A percentile compares a stretch with the other conserved stretches of the same genome.
Conservation (phyloP, 2,113 vertebrate species). For the Macrotis lagotis region DNA sequence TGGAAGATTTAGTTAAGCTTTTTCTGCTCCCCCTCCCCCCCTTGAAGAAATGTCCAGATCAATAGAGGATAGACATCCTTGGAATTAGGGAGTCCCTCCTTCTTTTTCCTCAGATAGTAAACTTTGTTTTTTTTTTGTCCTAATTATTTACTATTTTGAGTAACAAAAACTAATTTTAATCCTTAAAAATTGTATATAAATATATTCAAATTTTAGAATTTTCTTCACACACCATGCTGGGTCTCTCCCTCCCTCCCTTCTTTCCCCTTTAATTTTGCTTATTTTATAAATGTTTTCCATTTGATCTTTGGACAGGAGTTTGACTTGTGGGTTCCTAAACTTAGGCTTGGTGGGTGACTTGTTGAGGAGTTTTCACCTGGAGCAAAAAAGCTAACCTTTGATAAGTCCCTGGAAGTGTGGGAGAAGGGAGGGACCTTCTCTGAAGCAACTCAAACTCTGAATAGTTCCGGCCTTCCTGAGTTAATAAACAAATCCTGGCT, state of each 20-base stretch:
- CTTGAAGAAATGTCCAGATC: not conserved
- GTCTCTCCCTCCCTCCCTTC: not conserved
- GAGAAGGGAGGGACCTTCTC: conserved; percentile 78
- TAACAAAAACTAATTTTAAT: conserved; percentile 33
- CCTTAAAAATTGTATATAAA: conserved; percentile 35
- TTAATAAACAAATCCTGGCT: conserved; percentile 86
- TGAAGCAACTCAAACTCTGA: conserved; percentile 80
- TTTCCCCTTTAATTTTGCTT: not conserved
- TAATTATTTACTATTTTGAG: conserved; percentile 41
- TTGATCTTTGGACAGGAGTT: conserved; percentile 41
- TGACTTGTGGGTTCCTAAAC: conserved; percentile 33
- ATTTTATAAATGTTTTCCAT: conserved; percentile 44
- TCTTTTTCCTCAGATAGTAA: not conserved
- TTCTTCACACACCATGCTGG: conserved; percentile 31
- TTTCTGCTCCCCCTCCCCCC: not conserved
- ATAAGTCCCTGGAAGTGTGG: conserved; percentile 32
- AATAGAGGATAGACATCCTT: not conserved
- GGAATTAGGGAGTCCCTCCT: conserved; percentile 30
- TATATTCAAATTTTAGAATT: conserved; percentile 20
- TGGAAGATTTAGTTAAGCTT: not conserved
- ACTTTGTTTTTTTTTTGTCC: not conserved
- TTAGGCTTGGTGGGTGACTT: conserved; percentile 58
- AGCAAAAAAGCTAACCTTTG: conserved; percentile 39
- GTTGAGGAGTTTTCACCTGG: conserved; percentile 61
- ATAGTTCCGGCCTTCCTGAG: conserved; percentile 85